phyloP scores from a whole-genome alignment of 2,113 vertebrate species.

The Gymnobelideus leadbeateri region DNA sequence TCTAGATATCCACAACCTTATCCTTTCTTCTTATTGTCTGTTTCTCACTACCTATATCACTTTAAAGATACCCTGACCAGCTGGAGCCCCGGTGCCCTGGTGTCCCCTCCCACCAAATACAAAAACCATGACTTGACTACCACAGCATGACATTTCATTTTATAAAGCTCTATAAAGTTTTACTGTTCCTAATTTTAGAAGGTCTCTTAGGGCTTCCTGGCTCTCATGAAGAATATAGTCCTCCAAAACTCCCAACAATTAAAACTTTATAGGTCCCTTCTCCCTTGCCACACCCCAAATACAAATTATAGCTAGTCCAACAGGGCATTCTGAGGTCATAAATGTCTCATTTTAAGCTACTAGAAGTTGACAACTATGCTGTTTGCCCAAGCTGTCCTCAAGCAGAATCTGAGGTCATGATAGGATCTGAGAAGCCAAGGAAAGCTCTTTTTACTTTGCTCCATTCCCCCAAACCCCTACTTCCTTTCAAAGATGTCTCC shows the following conservation, averaged over 20 bases:
- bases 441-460: not conserved
- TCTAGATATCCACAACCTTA: not conserved
- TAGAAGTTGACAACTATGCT: not conserved
- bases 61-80: not conserved
- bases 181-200: slow-evolving; percentile 72
- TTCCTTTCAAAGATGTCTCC: not conserved
- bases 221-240: slow-evolving; percentile 4
- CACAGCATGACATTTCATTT: slow-evolving; percentile 34
- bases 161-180: slow-evolving; percentile 62
- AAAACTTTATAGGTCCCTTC: not conserved
- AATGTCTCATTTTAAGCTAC: not conserved
- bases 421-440: not conserved
- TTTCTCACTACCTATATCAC: not conserved
- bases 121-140: not conserved
- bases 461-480: not conserved
- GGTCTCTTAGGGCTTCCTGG: slow-evolving; percentile 24
- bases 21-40: not conserved
- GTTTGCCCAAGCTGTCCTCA: not conserved
- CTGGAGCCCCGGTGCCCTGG: not conserved
- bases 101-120: not conserved
- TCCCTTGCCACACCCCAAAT: not conserved
- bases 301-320: not conserved
- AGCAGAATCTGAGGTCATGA: not conserved
- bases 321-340: slow-evolving; percentile 19
- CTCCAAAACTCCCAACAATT: not conserved